A percentile compares a stretch with the other conserved stretches of the same genome.
Conservation (phyloP, 35 echinoderm and acorn worm species). For the Stichopus chloronotus region DNA sequence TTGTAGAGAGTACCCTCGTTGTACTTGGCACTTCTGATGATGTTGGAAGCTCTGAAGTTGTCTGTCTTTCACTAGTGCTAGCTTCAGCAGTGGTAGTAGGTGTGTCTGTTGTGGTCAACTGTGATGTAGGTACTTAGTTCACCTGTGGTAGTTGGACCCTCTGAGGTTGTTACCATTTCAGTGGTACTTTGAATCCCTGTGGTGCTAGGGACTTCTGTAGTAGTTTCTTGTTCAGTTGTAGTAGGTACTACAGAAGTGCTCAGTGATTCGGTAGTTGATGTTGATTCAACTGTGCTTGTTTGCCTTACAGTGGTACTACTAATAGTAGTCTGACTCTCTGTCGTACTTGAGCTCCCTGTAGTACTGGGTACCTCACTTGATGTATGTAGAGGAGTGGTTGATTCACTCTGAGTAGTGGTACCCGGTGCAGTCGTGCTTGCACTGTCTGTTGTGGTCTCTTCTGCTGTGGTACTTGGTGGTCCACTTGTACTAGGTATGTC, state of each 20-base stretch:
- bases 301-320: neutral
- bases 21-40: neutral
- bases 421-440: neutral
- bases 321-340: neutral
- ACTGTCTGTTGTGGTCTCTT: too few relatives aligned
- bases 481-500: conserved; percentile 3
- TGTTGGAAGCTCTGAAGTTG: neutral
- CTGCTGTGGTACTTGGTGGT: neutral
- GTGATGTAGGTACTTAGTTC: too few relatives aligned
- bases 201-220: neutral
- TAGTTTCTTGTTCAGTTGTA: too few relatives aligned
- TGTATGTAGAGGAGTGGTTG: neutral
- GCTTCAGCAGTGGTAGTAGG: conserved; percentile 4
- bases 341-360: neutral
- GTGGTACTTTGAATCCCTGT: neutral
- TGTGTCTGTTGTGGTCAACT: too few relatives aligned
- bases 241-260: too few relatives aligned
- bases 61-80: neutral
- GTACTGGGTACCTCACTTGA: neutral
- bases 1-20: neutral
- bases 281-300: neutral
- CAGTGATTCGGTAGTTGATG: neutral
- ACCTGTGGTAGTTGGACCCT: too few relatives aligned
- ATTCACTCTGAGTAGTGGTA: neutral
- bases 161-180: neutral